These are phyloP conservation scores for Bibio marci DNA, from an alignment of 2,888 invertebrate species.

Conservation along the genomic window DNA sequence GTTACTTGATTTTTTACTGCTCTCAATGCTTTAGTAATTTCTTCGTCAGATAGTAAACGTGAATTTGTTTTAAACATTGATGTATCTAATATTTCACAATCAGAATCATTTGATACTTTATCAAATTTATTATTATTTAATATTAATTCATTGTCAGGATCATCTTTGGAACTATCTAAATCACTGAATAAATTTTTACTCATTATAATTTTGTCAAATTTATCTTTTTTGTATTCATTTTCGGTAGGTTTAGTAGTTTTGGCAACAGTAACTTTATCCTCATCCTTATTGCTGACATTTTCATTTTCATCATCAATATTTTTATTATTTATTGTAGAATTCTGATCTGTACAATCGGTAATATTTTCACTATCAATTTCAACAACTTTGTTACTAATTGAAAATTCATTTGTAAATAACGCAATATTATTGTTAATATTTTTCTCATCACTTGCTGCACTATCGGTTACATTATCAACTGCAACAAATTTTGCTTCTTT, in stretches of 20 bases:
- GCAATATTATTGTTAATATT: too few species aligned
- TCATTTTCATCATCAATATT: background rate
- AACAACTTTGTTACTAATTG: too few species aligned
- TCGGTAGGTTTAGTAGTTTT: background rate
- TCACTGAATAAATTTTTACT: slow-evolving; percentile 1
- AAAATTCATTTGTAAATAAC: too few species aligned
- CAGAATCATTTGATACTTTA: slow-evolving; percentile 10
- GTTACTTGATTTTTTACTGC: background rate
- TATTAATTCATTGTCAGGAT: background rate
- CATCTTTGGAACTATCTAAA: background rate
- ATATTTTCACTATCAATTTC: background rate
- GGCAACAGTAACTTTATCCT: background rate
- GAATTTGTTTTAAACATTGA: slow-evolving; percentile 9
- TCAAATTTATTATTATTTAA: background rate
- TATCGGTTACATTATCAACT: too few species aligned
- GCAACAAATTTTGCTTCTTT: background rate
- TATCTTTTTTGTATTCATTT: background rate
- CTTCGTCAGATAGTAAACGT: background rate
- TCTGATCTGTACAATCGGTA: too few species aligned
- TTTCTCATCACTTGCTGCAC: background rate
- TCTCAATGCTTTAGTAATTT: background rate
- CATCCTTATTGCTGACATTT: background rate
- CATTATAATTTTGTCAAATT: background rate
- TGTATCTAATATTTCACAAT: slow-evolving; percentile 16
- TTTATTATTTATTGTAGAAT: background rate